Evolutionary conservation across 35 echinoderm and acorn worm species (phyloP).

Genomic region (Heliocidaris erythrogramma): DNA sequence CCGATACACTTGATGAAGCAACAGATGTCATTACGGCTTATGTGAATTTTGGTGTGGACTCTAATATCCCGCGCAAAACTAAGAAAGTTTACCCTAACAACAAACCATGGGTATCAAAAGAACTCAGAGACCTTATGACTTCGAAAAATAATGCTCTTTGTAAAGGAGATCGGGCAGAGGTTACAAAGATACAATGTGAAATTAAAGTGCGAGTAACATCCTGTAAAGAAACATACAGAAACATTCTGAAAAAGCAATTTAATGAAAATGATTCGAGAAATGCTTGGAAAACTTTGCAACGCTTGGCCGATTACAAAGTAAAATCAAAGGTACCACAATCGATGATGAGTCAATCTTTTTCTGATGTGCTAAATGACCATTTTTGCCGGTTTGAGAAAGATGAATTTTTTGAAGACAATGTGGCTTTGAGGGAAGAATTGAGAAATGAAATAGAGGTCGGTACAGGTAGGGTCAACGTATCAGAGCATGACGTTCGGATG

Average conservation of each 20-base stretch:
- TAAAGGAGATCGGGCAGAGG: not conserved
- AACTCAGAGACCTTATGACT: not conserved
- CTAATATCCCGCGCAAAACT: not conserved
- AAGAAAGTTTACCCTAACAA: not conserved
- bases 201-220: too few species aligned
- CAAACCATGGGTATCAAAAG: constrained; percentile 28
- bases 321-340: not conserved
- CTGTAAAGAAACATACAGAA: too few species aligned
- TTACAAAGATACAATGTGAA: not conserved
- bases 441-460: too few species aligned
- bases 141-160: not conserved
- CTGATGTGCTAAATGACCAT: not conserved
- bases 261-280: too few species aligned
- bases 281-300: too few species aligned
- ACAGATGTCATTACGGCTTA: not conserved
- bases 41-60: not conserved
- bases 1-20: constrained; percentile 11
- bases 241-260: too few species aligned
- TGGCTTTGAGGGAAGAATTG: too few species aligned
- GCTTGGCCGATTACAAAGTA: too few species aligned
- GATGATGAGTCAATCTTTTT: not conserved
- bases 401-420: too few species aligned
- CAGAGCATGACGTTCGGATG: too few species aligned
- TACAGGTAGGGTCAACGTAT: too few species aligned
- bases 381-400: too few species aligned